Evolutionary conservation across 30 jellyfish, hydroid and myxozoan species (phyloP).

Genomic region (Turritopsis rubra): DNA sequence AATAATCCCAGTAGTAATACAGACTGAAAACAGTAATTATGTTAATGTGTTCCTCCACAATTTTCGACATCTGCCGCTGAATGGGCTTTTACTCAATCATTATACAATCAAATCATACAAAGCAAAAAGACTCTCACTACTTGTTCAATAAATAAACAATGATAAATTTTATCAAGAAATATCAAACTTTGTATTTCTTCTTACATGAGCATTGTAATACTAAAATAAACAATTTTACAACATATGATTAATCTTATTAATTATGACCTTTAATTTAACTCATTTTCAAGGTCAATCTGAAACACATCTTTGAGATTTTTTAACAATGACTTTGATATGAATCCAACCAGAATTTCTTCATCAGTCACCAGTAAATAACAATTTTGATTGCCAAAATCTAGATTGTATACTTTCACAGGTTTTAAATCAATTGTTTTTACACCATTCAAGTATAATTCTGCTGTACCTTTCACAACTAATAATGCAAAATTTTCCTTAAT

Average conservation of each 20-base stretch:
- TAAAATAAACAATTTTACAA: neutral
- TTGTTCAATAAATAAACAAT: too few species aligned
- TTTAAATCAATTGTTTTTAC: neutral
- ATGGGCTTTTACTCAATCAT: too few species aligned
- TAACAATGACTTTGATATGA: neutral
- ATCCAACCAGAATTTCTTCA: neutral
- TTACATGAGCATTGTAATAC: too few species aligned
- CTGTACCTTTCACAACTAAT: constrained; percentile 4
- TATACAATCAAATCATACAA: too few species aligned
- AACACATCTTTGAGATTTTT: neutral
- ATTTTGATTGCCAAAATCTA: neutral
- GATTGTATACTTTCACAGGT: neutral
- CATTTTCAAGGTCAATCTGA: neutral
- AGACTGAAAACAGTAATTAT: too few species aligned
- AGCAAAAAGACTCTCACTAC: too few species aligned
- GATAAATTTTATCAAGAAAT: too few species aligned
- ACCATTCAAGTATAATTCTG: neutral
- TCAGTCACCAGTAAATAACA: neutral
- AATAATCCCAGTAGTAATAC: too few species aligned
- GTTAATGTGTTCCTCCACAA: too few species aligned
- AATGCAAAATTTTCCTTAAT: neutral
- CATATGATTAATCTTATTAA: too few species aligned
- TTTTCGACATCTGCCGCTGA: too few species aligned
- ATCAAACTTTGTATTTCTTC: too few species aligned
- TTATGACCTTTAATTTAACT: neutral